Base-by-base conservation (phyloP, 2,797 vertebrate genomes). In the Tolypeutes matacus region DNA sequence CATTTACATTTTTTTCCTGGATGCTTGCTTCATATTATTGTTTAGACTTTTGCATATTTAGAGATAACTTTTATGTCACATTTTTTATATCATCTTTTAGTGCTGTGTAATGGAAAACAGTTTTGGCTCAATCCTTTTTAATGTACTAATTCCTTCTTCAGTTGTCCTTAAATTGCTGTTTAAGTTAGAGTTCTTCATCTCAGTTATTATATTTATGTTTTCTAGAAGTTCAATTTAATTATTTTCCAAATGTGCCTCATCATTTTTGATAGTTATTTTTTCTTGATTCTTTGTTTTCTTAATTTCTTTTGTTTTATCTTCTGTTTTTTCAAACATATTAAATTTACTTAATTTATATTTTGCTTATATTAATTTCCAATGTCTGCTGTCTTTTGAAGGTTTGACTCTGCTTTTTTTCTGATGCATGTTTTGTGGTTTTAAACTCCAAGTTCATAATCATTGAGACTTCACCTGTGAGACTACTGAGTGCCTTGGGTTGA, bases 181-280 rank as follows among this genome's bases (percentile, higher is more conserved):
- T n/a, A 86, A 25, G 7, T 53, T n/a, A 23, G 27, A 75, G 29
- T 51, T 60, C 31, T 31, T 81, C 29, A 36, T 3, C 14, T 18
- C 27, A 46, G 12, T 29, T 75, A 60, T 39, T 13, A n/a, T 46
- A 51, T 31, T 60, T 85, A 60, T 62, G 27, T 67, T 25, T 69
- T 80, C 34, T 81, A 81, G 10, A 95, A 90, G 2, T 69, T 75
- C 51, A 89, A 49, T 58, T 80, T 60, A 42, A 73, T 70, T 77
- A 83, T 27, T 83, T 69, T 23, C 62, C 29, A 64, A 34, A 34
- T 3, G n/a, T 67, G n/a, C n/a, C 65, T 67, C n/a, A n/a, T 67
- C 31, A 34, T 85, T 62, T 78, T 81, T 53, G 34, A 51, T 39
- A 39, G 17, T 31, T 4, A 14, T 36, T 53, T 67, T 82, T 51